Evolutionary conservation across 2,113 vertebrate species (phyloP).

Genomic region (Thunnus maccoyii): DNA sequence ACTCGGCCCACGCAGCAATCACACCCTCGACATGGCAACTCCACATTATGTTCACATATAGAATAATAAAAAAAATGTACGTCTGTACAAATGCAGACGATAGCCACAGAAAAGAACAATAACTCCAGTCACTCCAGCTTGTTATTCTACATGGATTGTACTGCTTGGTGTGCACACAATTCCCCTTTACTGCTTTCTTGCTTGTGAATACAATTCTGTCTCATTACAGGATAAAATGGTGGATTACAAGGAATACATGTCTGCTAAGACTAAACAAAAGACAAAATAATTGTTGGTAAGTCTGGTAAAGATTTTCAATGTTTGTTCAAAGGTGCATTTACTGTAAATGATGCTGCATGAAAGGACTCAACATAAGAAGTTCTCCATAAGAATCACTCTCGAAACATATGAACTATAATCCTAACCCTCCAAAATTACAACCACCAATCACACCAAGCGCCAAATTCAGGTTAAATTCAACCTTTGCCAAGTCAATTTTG

Average conservation of each 20-base stretch:
- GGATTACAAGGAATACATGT: slow-evolving; percentile 41
- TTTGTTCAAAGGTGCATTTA: slow-evolving; percentile 50
- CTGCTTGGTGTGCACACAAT: neutral
- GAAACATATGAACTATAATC: slow-evolving; percentile 3
- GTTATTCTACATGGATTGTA: neutral
- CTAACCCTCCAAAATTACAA: neutral
- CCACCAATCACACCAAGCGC: neutral
- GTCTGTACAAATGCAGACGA: neutral
- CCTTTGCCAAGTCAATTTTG: neutral
- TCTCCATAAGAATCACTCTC: neutral
- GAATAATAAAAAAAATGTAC: neutral
- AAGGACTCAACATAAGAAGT: slow-evolving; percentile 8
- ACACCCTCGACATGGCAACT: neutral
- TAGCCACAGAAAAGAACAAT: neutral
- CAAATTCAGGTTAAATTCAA: slow-evolving; percentile 15
- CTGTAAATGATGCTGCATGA: slow-evolving; percentile 20
- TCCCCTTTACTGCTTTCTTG: neutral
- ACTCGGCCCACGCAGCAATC: slow-evolving; percentile 13
- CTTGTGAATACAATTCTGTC: neutral
- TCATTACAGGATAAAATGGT: slow-evolving; percentile 31
- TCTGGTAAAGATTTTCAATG: slow-evolving; percentile 27
- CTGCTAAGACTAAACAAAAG: slow-evolving; percentile 67
- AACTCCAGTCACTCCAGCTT: neutral
- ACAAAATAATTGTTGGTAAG: slow-evolving; percentile 8
- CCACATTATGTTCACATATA: slow-evolving; percentile 1